These are phyloP conservation scores for Thermophis baileyi DNA, from an alignment of 2,113 vertebrate species.

Conservation along the genomic window DNA sequence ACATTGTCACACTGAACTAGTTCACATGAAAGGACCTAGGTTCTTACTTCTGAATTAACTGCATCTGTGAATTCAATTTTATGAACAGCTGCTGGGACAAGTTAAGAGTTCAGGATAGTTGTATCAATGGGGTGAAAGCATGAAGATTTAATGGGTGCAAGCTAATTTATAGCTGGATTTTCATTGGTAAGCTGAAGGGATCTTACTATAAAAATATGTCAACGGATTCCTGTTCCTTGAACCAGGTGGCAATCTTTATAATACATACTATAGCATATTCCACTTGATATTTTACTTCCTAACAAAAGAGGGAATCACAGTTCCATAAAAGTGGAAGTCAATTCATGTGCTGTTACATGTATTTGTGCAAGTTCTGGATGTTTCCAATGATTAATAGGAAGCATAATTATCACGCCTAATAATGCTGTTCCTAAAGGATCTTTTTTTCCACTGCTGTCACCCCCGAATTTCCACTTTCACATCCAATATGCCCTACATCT, in stretches of 20 bases:
- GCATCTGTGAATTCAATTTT: not conserved
- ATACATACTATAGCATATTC: not conserved
- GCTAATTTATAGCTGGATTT: not conserved
- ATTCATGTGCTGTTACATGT: not conserved
- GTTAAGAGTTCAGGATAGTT: not conserved
- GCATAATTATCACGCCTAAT: not conserved
- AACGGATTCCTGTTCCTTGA: not conserved
- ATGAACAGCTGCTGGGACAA: not conserved
- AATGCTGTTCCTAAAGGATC: not conserved
- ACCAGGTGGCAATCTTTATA: not conserved
- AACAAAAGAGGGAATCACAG: not conserved
- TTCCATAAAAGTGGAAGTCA: not conserved
- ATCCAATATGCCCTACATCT: not conserved
- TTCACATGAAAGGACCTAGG: not conserved
- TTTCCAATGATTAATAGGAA: not conserved
- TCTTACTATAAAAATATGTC: not conserved
- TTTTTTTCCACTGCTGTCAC: not conserved
- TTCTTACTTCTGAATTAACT: not conserved
- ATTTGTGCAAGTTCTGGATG: not conserved
- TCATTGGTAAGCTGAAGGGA: not conserved
- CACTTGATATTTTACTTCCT: not conserved
- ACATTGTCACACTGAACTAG: not conserved
- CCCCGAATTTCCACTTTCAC: not conserved
- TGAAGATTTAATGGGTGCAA: not conserved
- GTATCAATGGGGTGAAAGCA: not conserved